Evolutionary conservation across 1,140 invertebrate species (phyloP), one percentile per base, ranked within the genome.

Genomic region (Lucilia sericata): DNA sequence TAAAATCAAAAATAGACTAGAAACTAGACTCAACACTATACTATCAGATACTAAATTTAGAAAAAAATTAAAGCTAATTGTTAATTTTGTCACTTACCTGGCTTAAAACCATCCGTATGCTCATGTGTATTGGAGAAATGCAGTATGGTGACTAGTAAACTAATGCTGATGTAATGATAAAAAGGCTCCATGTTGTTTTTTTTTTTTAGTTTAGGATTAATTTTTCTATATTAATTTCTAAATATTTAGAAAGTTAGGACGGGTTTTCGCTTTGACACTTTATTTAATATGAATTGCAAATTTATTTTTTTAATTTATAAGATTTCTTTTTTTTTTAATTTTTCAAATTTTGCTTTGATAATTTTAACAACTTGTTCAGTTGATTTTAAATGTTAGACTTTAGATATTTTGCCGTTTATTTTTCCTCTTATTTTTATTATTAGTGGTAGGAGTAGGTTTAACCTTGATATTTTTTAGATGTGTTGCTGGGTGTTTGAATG

Each of bases 81-180:
- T n/a, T n/a, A 30, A 30, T 1, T 30, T 30, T 30, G 25, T 30
- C 25, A 84, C 88, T 88, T 47, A 90, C 88, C 88, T 85, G 88
- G 88, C 81, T 89, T 90, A 42, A 89, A 90, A 74, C 88, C 88
- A 85, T 90, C 88, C 83, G 84, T 85, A 74, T 90, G 88, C 83
- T 89, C 88, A 74, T 90, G 88, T 34, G 87, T 84, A 49, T 86
- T 85, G 83, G 84, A 87, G 36, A 85, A 74, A 80, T 87, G 85
- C 55, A 88, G 49, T 12, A 84, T 84, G 47, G 85, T 87, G 84
- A 88, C 85, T 49, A 86, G 84, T 81, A 87, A 83, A 84, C 88
- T 84, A 21, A 80, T 80, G 76, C 76, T 80, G 76, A 80, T 80
- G 42, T 80, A 80, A 19, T 80, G 76, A 51, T 80, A 80, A 13